Evolutionary conservation across 2,888 invertebrate genomes (phyloP).

Genomic region (Dynastes tityus): DNA sequence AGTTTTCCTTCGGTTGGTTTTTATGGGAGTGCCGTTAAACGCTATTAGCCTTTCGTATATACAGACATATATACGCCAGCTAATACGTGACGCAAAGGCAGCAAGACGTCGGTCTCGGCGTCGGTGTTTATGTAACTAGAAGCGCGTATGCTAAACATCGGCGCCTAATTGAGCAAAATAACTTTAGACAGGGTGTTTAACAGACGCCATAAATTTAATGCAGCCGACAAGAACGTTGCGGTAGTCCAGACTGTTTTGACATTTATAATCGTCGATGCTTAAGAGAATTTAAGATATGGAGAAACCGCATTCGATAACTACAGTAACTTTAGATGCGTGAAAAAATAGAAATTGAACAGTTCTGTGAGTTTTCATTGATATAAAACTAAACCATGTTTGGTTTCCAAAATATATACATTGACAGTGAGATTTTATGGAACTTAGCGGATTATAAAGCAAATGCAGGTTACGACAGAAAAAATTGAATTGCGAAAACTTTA

Average conservation of each 20-base stretch:
- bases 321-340: neutral
- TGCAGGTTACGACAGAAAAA: too few species aligned
- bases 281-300: constrained; percentile 14
- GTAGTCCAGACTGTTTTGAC: constrained; percentile 33
- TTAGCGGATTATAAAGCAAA: too few species aligned
- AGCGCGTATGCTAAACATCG: constrained; percentile 32
- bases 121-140: constrained; percentile 20
- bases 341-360: neutral
- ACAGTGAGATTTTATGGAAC: too few species aligned
- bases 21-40: constrained; percentile 64
- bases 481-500: too few species aligned
- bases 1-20: constrained; percentile 64
- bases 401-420: too few species aligned
- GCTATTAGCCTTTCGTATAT: constrained; percentile 60
- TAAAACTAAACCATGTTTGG: too few species aligned
- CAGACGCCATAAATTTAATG: constrained; percentile 38
- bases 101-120: constrained; percentile 6
- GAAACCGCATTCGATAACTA: neutral
- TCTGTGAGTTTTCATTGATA: neutral
- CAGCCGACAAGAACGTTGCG: constrained; percentile 21
- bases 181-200: constrained; percentile 36
- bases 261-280: constrained; percentile 15
- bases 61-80: constrained; percentile 10
- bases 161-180: constrained; percentile 47
- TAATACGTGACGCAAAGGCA: constrained; percentile 13